Percentiles rank a stretch among this genome's conserved stretches.
Conservation (phyloP, 2,113 vertebrate species). For the Bufo gargarizans region DNA sequence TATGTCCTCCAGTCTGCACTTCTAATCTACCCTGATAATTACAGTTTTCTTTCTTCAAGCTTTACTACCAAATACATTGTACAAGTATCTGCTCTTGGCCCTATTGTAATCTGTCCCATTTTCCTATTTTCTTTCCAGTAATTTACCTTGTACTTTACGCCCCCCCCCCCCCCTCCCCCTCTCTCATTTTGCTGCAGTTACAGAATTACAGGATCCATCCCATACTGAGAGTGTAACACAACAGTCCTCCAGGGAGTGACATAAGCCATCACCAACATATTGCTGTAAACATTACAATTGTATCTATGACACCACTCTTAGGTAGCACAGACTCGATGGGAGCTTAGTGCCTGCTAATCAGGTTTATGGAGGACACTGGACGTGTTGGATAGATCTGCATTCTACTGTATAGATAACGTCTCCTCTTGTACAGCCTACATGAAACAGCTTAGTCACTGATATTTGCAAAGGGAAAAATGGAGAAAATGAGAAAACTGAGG, state of each 20-base stretch:
- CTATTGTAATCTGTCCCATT: background rate
- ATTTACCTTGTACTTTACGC: constrained; percentile 10
- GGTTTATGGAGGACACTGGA: background rate
- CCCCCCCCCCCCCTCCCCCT: background rate
- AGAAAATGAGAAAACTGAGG: background rate
- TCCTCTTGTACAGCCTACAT: background rate
- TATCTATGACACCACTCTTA: background rate
- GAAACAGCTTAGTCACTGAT: background rate
- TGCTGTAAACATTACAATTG: background rate
- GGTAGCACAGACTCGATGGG: background rate
- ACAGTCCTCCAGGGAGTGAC: background rate
- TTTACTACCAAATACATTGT: background rate
- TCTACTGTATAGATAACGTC: too few species aligned
- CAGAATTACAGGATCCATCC: constrained; percentile 15
- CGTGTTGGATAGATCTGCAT: background rate
- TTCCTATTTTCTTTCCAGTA: constrained; percentile 24
- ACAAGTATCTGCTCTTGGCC: background rate
- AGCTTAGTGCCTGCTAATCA: background rate
- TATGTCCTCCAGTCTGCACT: background rate
- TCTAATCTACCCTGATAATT: background rate
- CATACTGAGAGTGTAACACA: background rate
- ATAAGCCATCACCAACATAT: background rate
- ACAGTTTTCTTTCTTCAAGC: too few species aligned
- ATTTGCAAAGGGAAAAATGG: background rate
- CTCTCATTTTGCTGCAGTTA: constrained; percentile 31